These are phyloP conservation scores for Andinoacara biseriatus DNA, from an alignment of 2,113 vertebrate genomes.

Conservation along the genomic window DNA sequence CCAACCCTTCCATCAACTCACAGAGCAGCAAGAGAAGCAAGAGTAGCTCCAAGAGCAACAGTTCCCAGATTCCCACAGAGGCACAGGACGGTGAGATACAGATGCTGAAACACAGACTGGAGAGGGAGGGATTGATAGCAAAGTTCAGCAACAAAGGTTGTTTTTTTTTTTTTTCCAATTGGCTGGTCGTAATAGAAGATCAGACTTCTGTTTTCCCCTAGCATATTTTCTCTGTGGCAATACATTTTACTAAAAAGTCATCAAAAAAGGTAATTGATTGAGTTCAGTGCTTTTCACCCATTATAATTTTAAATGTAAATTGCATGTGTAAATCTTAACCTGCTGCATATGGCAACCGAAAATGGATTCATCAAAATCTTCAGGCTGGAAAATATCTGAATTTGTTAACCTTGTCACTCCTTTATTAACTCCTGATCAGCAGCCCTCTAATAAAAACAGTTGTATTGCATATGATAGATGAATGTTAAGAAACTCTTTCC, in stretches of 20 bases:
- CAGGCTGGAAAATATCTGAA: background rate
- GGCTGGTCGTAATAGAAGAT: background rate
- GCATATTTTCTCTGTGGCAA: background rate
- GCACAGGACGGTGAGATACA: slow-evolving; percentile 88
- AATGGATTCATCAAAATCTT: background rate
- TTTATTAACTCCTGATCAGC: background rate
- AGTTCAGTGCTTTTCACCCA: background rate
- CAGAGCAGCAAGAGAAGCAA: slow-evolving; percentile 94
- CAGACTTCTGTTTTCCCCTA: background rate
- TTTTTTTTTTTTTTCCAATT: background rate
- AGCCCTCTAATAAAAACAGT: background rate
- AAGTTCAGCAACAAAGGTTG: background rate
- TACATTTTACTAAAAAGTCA: background rate
- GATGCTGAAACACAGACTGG: background rate
- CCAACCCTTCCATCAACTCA: slow-evolving; percentile 90
- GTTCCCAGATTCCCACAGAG: slow-evolving; percentile 92
- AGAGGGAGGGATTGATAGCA: background rate
- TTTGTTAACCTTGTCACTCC: slow-evolving; percentile 8
- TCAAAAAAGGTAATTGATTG: background rate
- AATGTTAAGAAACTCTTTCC: background rate
- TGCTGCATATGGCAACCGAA: background rate
- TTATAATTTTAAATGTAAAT: background rate
- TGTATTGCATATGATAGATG: background rate
- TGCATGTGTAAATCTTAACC: background rate
- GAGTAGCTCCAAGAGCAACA: slow-evolving; percentile 88